Percentiles rank a stretch among this genome's conserved stretches.
phyloP scores from a whole-genome alignment of 2,797 vertebrate genomes.

The Spondyliosoma cantharus region DNA sequence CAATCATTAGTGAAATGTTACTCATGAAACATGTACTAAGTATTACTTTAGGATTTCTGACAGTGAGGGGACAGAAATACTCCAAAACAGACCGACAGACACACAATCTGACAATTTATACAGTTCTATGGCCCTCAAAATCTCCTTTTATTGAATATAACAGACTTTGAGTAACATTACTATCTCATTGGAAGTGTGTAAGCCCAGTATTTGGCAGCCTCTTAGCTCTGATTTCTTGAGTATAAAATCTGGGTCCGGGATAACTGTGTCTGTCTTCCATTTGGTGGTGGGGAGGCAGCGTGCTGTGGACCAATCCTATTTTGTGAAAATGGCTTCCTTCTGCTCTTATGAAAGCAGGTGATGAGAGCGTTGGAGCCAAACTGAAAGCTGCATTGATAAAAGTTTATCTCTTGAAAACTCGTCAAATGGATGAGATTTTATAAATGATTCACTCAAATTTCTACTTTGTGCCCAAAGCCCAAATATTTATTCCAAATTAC shows the following conservation, averaged over 20 bases:
- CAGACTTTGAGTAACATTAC: neutral
- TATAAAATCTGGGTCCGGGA: neutral
- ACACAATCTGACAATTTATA: neutral
- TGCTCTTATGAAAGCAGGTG: neutral
- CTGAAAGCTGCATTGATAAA: neutral
- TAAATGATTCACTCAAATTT: neutral
- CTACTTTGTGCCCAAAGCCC: neutral
- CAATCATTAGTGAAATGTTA: neutral
- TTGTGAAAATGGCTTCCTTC: constrained; percentile 1
- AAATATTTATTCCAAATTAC: neutral
- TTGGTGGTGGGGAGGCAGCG: neutral
- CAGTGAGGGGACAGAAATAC: neutral
- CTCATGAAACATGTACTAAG: neutral
- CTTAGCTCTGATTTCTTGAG: neutral
- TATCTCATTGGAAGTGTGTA: neutral
- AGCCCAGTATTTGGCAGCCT: neutral
- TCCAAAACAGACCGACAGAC: neutral
- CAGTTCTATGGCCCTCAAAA: neutral
- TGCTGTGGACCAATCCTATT: neutral
- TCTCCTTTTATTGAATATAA: neutral
- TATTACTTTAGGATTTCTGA: neutral
- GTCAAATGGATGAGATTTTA: neutral
- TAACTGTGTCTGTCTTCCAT: neutral
- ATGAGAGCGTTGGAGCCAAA: neutral
- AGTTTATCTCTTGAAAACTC: neutral